phyloP scores from a whole-genome alignment of 2,888 invertebrate genomes.

The Caenorhabditis afra region DNA sequence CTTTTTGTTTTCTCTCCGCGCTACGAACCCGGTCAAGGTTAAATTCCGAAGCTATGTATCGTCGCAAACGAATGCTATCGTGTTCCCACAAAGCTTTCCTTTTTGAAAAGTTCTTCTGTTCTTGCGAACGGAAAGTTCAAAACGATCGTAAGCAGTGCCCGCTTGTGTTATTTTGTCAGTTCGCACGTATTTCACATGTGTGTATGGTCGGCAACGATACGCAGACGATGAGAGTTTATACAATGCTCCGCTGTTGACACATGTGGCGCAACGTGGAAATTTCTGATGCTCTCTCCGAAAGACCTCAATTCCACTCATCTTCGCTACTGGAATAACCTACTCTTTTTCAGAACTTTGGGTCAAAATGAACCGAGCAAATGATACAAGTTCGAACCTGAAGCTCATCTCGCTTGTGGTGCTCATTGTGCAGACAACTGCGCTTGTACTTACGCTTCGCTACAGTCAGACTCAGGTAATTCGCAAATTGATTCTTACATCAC shows the following conservation, averaged over 20 bases:
- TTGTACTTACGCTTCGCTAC: conserved; percentile 82
- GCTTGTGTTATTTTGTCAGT: too few relatives aligned
- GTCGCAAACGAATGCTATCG: neutral
- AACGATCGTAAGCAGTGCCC: neutral
- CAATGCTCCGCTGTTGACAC: conserved; percentile 28
- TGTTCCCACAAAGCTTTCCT: conserved; percentile 1
- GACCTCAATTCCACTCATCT: too few relatives aligned
- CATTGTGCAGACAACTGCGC: conserved; percentile 81
- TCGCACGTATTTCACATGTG: neutral
- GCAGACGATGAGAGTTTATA: conserved; percentile 25
- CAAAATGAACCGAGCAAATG: conserved; percentile 46
- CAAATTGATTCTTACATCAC: neutral
- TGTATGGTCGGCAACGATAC: neutral
- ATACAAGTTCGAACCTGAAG: conserved; percentile 69
- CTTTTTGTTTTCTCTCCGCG: conserved; percentile 21
- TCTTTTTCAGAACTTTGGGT: neutral
- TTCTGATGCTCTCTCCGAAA: neutral
- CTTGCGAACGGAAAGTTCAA: neutral
- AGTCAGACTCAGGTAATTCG: conserved; percentile 79
- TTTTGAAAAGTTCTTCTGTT: neutral
- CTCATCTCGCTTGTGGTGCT: conserved; percentile 81
- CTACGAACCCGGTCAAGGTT: conserved; percentile 50
- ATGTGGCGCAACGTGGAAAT: conserved; percentile 21
- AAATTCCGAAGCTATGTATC: neutral
- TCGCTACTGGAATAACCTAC: too few relatives aligned